A percentile compares a stretch with the other conserved stretches of the same genome.
Conservation (phyloP, 2,797 vertebrate species). For the Lycodopsis pacificus region DNA sequence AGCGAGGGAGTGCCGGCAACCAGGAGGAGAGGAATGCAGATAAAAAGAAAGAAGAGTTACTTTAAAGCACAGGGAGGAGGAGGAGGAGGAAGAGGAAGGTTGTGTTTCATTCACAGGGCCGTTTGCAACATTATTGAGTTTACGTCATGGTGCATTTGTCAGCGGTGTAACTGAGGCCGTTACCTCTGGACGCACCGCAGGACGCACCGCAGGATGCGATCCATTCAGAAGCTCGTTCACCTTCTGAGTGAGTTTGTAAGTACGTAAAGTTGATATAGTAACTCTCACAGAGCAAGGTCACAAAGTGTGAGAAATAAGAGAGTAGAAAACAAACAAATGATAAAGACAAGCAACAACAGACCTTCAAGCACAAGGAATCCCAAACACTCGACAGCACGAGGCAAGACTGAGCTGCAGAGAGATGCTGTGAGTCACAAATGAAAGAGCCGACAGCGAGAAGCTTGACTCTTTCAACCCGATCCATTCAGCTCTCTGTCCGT, state of each 20-base stretch:
- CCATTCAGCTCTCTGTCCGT: constrained; percentile 9
- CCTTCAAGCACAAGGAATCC: not conserved
- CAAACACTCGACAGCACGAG: not conserved
- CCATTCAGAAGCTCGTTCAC: constrained; percentile 16
- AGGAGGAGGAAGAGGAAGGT: constrained; percentile 1
- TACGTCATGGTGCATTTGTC: constrained; percentile 22
- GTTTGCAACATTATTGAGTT: constrained; percentile 31
- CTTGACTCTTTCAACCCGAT: constrained; percentile 20
- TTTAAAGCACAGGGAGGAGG: not conserved
- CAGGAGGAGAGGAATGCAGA: constrained; percentile 17
- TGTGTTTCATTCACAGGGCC: constrained; percentile 32
- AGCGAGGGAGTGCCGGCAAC: not conserved
- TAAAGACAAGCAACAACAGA: not conserved
- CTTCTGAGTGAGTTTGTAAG: constrained; percentile 22
- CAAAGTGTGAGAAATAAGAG: not conserved
- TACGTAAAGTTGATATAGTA: not conserved
- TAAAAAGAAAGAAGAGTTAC: not conserved
- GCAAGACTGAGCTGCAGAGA: not conserved
- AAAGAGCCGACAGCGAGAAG: constrained; percentile 6
- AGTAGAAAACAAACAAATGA: not conserved
- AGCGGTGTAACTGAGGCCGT: constrained; percentile 26
- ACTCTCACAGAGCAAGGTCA: constrained; percentile 1
- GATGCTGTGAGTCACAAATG: constrained; percentile 19
- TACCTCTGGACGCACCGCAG: constrained; percentile 22
- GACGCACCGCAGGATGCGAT: constrained; percentile 5